Evolutionary conservation across 2,797 vertebrate species (phyloP), one percentile per base, ranked within the genome.

Genomic region (Peromyscus melanophrys): DNA sequence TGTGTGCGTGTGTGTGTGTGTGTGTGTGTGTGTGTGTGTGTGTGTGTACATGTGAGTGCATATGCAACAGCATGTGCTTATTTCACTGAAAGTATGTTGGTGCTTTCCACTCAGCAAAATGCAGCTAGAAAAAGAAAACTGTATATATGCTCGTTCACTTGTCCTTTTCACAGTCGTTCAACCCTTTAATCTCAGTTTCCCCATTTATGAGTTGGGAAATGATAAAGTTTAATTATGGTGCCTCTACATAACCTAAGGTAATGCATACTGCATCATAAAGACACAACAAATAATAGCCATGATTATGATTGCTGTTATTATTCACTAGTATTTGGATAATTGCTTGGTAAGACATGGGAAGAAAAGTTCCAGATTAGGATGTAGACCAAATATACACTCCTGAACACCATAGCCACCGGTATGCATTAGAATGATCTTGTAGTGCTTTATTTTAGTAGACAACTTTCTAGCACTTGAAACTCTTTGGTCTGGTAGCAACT

Each of bases 1-100:
- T 14, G 10, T 6, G 1, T 7, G 1, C 6, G 0, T 10, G 1
- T 40, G 71, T 21, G n/a, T 10, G 19, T 3, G 17, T 61, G 10
- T 21, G 4, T 7, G 29, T 2, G 4, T 29, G 6, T 9, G 6
- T 19, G 5, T 81, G 49, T 52, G 31, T 13, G 4, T 8, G 31
- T 1, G 2, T 27, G 12, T 8, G 7, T 61, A 17, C 16, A 7
- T 10, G 4, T 11, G 9, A 77, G 12, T 29, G 21, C 57, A 25
- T 65, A 49, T 34, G 23, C 46, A 8, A 88, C 3, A 55, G 13
- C 12, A 31, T 37, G 14, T 31, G 43, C 52, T 94, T 40, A 84
- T 57, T 37, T 84, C 59, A 89, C 6, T 31, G 17, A 65, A 10
- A 52, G 12, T 73, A 3, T 37, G 34, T 1, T 57, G 34, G n/a